A percentile compares a stretch with the other conserved stretches of the same genome.
Conservation (phyloP, 1,140 invertebrate genomes). For the Chymomyza costata region DNA sequence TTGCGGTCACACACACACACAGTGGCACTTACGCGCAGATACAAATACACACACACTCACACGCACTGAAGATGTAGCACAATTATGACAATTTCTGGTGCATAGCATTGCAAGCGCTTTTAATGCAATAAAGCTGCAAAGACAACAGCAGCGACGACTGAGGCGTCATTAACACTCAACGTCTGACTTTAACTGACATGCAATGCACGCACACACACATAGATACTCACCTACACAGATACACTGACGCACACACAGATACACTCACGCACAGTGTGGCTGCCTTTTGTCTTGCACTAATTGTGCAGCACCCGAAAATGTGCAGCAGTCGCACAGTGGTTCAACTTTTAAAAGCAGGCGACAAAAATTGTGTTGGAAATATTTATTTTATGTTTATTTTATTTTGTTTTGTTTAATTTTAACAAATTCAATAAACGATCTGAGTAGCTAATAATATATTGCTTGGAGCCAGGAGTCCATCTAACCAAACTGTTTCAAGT, state of each 20-base stretch:
- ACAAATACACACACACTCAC: constrained; percentile 22
- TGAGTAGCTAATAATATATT: no score
- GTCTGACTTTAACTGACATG: constrained; percentile 26
- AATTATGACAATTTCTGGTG: constrained; percentile 73
- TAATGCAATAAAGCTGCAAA: constrained; percentile 65
- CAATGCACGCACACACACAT: neutral
- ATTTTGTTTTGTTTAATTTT: no score
- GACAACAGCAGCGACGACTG: neutral
- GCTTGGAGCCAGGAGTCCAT: no score
- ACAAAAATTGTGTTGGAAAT: no score
- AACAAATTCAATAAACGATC: no score
- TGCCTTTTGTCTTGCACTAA: constrained; percentile 62
- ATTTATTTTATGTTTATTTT: no score
- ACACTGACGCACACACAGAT: no score
- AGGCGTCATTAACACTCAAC: constrained; percentile 47
- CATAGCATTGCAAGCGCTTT: constrained; percentile 65
- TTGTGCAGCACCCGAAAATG: constrained; percentile 64
- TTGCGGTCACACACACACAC: constrained; percentile 23
- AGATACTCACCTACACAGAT: no score
- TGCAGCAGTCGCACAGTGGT: constrained; percentile 51
- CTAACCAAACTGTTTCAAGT: no score
- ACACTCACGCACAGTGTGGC: no score
- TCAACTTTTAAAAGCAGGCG: no score
- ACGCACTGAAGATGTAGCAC: constrained; percentile 59
- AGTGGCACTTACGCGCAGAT: constrained; percentile 7